Base-by-base conservation (phyloP, 1,140 invertebrate species). In the Drosophila nikananu region DNA sequence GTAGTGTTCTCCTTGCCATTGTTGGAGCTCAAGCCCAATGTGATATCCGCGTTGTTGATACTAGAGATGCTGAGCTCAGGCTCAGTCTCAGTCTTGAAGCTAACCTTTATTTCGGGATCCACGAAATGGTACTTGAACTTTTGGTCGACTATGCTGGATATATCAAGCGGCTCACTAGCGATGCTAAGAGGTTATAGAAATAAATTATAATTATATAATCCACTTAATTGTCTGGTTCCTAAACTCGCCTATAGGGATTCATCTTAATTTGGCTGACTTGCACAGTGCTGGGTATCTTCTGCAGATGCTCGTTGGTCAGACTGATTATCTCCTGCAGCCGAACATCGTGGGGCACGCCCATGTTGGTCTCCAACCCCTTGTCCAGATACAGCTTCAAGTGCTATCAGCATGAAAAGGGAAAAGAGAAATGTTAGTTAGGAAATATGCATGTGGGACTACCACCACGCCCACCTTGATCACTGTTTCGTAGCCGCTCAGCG, bases 161-260 rank as follows among this genome's bases (percentile, higher is more conserved):
- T 19, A 32, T 81, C 57, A 4, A 54, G 9, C 0, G 13, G 19
- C 13, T 37, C 44, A 35, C 10, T n/a, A 19, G 10, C 12, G 2
- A 86, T 51, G 12, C 83, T 87, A 30, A 49, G 5, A 17, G 1
- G 13, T 39, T 2, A 15, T 21, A 32, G 10, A 23, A 39, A 46
- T 3, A 8, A n/a, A 35, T 5, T 21, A 21, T 8, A 1, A 41
- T 27, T 12, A 12, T 8, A 25, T 17, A 32, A 10, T 32, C 1
- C 2, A n/a, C 17, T 42, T 6, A 17, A 8, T n/a, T n/a, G n/a
- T n/a, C n/a, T n/a, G n/a, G n/a, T n/a, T 2, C 9, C 1, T 44
- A 21, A 13, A 51, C 49, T 27, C 25, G 92, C 91, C 61, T 25
- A 62, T 81, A 93, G 3, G 92, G 87, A 78, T 86, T 92, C 10